Percentiles rank a stretch among this genome's conserved stretches.
Evolutionary conservation across 2,797 vertebrate genomes (phyloP).

Genomic region (Helostoma temminkii): DNA sequence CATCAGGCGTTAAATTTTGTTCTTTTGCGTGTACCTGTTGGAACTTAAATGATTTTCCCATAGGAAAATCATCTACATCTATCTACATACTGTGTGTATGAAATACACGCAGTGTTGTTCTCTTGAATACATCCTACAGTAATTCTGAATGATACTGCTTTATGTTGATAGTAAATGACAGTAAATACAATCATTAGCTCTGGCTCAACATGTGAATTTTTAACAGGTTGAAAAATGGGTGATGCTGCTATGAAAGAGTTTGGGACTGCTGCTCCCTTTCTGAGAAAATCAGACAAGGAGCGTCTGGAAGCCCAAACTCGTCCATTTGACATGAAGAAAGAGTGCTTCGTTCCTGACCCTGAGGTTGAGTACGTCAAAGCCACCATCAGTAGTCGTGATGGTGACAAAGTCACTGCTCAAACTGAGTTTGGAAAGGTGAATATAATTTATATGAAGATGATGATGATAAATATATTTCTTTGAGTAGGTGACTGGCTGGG

Average conservation of each 20-base stretch:
- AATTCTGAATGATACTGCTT: too few relatives aligned
- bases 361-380: constrained; percentile 89
- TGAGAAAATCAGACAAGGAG: constrained; percentile 90
- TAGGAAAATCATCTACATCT: too few relatives aligned
- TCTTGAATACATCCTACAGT: too few relatives aligned
- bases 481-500: not conserved
- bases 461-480: not conserved
- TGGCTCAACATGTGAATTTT: not conserved
- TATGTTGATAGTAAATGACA: too few relatives aligned
- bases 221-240: constrained; percentile 75
- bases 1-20: not conserved
- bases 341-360: constrained; percentile 89
- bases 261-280: constrained; percentile 87
- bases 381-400: constrained; percentile 83
- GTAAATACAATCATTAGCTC: too few relatives aligned
- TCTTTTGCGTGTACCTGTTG: not conserved
- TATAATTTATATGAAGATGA: not conserved
- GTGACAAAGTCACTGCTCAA: constrained; percentile 40
- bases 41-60: too few relatives aligned
- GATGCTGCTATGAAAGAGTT: constrained; percentile 87
- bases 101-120: too few relatives aligned
- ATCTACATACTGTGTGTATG: too few relatives aligned
- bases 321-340: constrained; percentile 91
- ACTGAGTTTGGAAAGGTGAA: not conserved
- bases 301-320: constrained; percentile 90